Percentiles rank a stretch among this genome's conserved stretches.
Evolutionary conservation across 2,113 vertebrate species (phyloP).

Genomic region (Tychaedon coryphoeus): DNA sequence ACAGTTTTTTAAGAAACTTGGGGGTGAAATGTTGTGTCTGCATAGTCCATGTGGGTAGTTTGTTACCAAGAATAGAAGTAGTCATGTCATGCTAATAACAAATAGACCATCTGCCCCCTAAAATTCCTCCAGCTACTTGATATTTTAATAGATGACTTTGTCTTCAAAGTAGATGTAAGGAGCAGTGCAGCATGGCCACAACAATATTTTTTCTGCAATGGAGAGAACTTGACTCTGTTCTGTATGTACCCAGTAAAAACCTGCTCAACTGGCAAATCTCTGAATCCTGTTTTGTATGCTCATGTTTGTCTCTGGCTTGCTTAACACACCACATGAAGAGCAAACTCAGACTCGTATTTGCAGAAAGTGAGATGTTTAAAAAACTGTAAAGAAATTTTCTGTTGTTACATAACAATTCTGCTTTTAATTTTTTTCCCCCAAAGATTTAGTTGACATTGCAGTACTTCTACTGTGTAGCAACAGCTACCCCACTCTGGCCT

Average conservation of each 20-base stretch:
- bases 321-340: background rate
- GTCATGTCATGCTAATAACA: background rate
- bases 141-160: background rate
- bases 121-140: background rate
- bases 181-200: background rate
- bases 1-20: background rate
- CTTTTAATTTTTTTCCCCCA: fast-evolving
- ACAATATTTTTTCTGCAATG: background rate
- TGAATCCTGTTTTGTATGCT: background rate
- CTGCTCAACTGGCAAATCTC: background rate
- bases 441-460: conserved; percentile 4
- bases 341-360: background rate
- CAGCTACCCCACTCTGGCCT: background rate
- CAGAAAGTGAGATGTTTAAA: background rate
- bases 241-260: background rate
- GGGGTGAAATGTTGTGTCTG: background rate
- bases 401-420: background rate
- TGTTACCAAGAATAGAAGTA: background rate
- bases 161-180: background rate
- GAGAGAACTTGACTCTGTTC: background rate
- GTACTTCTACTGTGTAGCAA: conserved; percentile 14
- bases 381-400: background rate
- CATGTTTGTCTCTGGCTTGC: background rate
- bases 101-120: background rate
- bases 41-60: background rate